Conservation (phyloP, 2,888 invertebrate genomes). For the Melitaea athalia region DNA sequence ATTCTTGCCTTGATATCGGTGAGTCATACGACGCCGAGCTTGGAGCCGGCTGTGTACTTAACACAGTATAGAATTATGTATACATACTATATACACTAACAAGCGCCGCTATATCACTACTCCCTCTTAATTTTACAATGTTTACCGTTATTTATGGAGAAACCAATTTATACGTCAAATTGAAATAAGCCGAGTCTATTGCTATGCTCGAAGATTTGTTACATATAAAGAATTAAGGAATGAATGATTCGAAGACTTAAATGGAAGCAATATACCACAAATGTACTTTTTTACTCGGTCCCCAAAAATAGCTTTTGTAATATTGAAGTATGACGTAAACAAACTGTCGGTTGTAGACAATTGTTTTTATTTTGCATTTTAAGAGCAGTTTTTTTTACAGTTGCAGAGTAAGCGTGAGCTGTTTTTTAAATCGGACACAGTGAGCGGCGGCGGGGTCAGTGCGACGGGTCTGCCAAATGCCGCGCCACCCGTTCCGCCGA, state of each 20-base stretch:
- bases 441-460: slow-evolving; percentile 78
- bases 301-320: background rate
- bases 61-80: slow-evolving; percentile 37
- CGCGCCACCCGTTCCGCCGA: slow-evolving; percentile 75
- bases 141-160: slow-evolving; percentile 10
- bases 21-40: slow-evolving; percentile 65
- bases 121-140: slow-evolving; percentile 24
- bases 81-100: slow-evolving; percentile 34
- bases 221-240: too few relatives aligned
- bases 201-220: background rate
- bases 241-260: too few relatives aligned
- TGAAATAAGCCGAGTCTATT: background rate
- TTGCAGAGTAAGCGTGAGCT: slow-evolving; percentile 93
- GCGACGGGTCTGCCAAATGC: slow-evolving; percentile 64
- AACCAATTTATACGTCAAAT: slow-evolving; percentile 2
- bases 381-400: slow-evolving; percentile 65
- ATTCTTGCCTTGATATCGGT: slow-evolving; percentile 50
- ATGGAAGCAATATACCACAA: too few relatives aligned
- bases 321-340: too few relatives aligned
- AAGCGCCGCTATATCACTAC: slow-evolving; percentile 47
- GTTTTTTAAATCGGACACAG: slow-evolving; percentile 89
- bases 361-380: background rate
- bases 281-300: background rate
- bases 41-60: slow-evolving; percentile 60
- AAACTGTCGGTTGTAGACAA: background rate